Evolutionary conservation across 2,113 vertebrate species (phyloP), one percentile per base, ranked within the genome.

Genomic region (Ursus arctos): DNA sequence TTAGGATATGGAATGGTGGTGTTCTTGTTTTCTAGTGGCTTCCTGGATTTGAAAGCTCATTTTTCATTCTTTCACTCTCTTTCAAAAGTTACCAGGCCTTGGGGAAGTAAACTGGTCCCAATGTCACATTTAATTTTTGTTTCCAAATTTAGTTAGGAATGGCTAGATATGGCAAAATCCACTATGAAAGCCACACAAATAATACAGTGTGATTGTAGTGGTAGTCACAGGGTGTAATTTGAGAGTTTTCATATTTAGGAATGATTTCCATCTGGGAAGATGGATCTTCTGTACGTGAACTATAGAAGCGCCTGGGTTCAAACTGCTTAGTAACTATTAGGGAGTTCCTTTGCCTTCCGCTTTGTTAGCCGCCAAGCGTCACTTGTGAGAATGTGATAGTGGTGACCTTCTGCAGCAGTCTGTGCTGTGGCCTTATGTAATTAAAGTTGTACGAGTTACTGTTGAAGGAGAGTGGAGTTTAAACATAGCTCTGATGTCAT

Each of bases 21-120:
- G 84, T 93, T 98, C 97, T 96, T 98, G 95, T 98, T 98, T 99
- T 98, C 96, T 97, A 97, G 97, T 92, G 94, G 96, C 97, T 98
- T 99, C 98, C 98, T 98, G 96, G 92, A 95, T 97, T 97, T 90
- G 95, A 95, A 97, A 97, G 94, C 97, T 97, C 95, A 91, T 92
- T 98, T 96, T 95, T 97, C 97, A 98, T 97, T 97, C 98, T 96
- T 97, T 91, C 47, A 95, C 67, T 83, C 26, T 90, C 91, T 89
- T 98, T 95, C 22, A 63, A 97, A 98, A 97, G 80, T 98, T 97
- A 98, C 88, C 92, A 96, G 77, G 93, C 95, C 86, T 87, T 88
- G 87, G 96, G 95, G 49, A 74, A 96, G 88, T 86, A 94, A 98
- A 96, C 95, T 97, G 88, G 96, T 93, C 93, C 95, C 84, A 55